phyloP scores from a whole-genome alignment of 2,888 invertebrate genomes.

The Cephus sareptanus region DNA sequence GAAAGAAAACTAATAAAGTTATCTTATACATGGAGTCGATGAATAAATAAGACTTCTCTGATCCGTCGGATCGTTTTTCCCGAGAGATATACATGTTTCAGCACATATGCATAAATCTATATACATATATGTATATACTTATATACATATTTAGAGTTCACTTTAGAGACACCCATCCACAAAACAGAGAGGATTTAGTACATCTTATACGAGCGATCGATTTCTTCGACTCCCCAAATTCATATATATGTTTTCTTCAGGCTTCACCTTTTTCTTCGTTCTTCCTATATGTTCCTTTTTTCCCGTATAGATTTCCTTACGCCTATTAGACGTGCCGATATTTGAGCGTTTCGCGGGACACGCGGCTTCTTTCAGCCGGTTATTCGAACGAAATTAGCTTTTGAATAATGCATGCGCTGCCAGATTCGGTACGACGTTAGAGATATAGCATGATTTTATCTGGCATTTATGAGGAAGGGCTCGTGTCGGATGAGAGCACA shows the following conservation, averaged over 20 bases:
- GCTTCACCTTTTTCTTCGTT: constrained; percentile 20
- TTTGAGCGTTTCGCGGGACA: constrained; percentile 22
- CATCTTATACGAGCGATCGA: constrained; percentile 31
- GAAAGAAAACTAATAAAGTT: neutral
- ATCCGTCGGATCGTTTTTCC: neutral
- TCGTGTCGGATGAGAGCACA: constrained; percentile 28
- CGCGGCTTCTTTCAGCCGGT: constrained; percentile 44
- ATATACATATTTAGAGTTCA: neutral
- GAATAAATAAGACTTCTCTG: neutral
- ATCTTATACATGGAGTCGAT: neutral
- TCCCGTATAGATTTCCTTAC: constrained; percentile 30
- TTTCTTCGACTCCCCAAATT: constrained; percentile 26
- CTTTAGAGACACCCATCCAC: neutral
- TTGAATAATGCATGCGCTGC: constrained; percentile 56
- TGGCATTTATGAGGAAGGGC: constrained; percentile 52
- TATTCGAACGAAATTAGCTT: constrained; percentile 52
- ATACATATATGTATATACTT: neutral
- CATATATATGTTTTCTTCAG: neutral
- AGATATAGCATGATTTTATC: constrained; percentile 57
- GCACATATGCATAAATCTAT: neutral
- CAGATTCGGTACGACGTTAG: constrained; percentile 40
- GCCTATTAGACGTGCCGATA: constrained; percentile 39
- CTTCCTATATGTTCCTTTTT: constrained; percentile 21
- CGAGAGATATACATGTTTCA: neutral
- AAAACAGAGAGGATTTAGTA: constrained; percentile 30